Evolutionary conservation across 2,797 vertebrate species (phyloP).

Genomic region (Sorex maritimensis): DNA sequence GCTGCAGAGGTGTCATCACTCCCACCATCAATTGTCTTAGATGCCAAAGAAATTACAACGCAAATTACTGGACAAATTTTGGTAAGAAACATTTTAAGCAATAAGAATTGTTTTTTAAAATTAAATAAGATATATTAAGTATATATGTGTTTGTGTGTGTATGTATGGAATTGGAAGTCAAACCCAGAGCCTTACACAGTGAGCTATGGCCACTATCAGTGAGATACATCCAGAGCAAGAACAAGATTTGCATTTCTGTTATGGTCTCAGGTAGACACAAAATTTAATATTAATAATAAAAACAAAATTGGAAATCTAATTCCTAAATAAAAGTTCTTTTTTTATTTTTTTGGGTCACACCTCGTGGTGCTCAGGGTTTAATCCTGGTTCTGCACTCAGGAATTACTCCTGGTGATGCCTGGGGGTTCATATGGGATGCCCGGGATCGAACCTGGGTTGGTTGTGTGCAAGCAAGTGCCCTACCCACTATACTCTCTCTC

Average conservation of each 20-base stretch:
- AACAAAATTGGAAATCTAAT: constrained; percentile 42
- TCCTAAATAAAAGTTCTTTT: constrained; percentile 41
- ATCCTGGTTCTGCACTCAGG: too few species aligned
- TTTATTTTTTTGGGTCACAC: not conserved
- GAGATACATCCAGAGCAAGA: too few species aligned
- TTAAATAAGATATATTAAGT: not conserved
- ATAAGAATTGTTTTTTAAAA: constrained; percentile 61
- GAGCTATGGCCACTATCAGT: too few species aligned
- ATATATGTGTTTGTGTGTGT: too few species aligned
- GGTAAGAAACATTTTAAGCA: constrained; percentile 90
- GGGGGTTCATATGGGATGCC: too few species aligned
- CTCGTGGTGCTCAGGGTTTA: too few species aligned
- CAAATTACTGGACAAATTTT: constrained; percentile 93
- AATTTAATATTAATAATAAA: constrained; percentile 37
- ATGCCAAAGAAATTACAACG: constrained; percentile 94
- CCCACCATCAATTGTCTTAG: constrained; percentile 92
- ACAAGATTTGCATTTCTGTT: constrained; percentile 3
- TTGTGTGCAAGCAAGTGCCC: too few species aligned
- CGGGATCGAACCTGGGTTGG: too few species aligned
- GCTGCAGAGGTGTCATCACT: constrained; percentile 96
- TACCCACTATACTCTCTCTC: too few species aligned
- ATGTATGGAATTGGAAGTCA: too few species aligned
- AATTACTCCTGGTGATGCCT: too few species aligned
- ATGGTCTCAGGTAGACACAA: constrained; percentile 53
- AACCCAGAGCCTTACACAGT: too few species aligned